A percentile compares a stretch with the other conserved stretches of the same genome.
Conservation (phyloP, 2,888 invertebrate genomes). For the Sinhomidia bicolor region DNA sequence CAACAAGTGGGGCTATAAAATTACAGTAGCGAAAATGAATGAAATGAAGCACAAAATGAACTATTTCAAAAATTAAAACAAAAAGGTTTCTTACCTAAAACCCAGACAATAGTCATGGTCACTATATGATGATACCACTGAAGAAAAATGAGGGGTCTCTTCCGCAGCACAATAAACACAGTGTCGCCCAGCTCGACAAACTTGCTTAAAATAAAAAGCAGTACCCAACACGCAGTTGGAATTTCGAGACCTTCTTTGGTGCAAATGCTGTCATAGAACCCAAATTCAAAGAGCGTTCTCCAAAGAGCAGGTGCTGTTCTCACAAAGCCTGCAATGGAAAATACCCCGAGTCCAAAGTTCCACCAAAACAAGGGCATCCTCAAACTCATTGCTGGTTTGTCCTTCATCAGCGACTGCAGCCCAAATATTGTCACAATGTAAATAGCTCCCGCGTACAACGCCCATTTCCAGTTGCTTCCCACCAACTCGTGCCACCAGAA, state of each 20-base stretch:
- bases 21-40: too few relatives aligned
- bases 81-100: not conserved
- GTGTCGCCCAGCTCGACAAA: constrained; percentile 71
- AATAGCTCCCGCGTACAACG: constrained; percentile 92
- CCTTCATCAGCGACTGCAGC: constrained; percentile 96
- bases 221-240: constrained; percentile 86
- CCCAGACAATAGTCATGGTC: constrained; percentile 96
- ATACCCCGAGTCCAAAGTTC: constrained; percentile 95
- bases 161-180: constrained; percentile 93
- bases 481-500: constrained; percentile 56
- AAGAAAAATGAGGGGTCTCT: constrained; percentile 95
- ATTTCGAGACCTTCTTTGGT: constrained; percentile 85
- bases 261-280: constrained; percentile 96
- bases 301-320: constrained; percentile 96
- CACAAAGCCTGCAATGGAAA: constrained; percentile 96
- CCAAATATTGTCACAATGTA: constrained; percentile 97
- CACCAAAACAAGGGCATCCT: constrained; percentile 93
- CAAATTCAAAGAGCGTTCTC: constrained; percentile 88
- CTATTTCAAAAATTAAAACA: not conserved
- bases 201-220: constrained; percentile 61
- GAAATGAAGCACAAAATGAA: constrained; percentile 4
- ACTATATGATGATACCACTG: constrained; percentile 97
- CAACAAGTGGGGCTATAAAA: constrained; percentile 94
- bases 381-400: constrained; percentile 93
- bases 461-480: constrained; percentile 93